A percentile compares a stretch with the other conserved stretches of the same genome.
Conservation (phyloP, 2,113 vertebrate genomes). For the Osmerus mordax region DNA sequence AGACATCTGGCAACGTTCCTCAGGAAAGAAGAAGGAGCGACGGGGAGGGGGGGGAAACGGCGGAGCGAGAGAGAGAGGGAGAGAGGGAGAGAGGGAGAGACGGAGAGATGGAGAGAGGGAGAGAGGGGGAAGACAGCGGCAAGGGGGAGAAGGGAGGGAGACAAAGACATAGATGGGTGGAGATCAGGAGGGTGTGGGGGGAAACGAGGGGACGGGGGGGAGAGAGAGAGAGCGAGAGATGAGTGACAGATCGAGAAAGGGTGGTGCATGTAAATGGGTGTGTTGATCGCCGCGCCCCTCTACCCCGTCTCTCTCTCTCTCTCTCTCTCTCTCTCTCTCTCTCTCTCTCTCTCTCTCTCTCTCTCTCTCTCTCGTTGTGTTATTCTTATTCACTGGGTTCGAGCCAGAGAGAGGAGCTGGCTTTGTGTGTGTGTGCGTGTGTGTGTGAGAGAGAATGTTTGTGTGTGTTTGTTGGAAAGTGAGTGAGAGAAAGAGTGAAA, state of each 20-base stretch:
- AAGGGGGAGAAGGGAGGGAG: slow-evolving; percentile 10
- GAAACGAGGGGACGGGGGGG: slow-evolving; percentile 42
- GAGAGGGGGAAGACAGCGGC: too few relatives aligned
- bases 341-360: too few relatives aligned
- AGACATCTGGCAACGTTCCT: slow-evolving; percentile 46
- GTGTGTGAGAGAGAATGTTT: background rate
- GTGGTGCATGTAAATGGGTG: slow-evolving; percentile 28
- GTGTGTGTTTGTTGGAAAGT: slow-evolving; percentile 6
- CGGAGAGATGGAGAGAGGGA: too few relatives aligned
- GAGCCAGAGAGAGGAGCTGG: background rate
- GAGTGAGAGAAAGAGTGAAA: slow-evolving; percentile 37
- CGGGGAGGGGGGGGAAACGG: too few relatives aligned
- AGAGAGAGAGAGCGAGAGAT: background rate
- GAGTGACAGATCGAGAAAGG: slow-evolving; percentile 18
- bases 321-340: slow-evolving; percentile 2
- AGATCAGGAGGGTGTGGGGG: slow-evolving; percentile 27
- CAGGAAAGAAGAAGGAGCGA: slow-evolving; percentile 10
- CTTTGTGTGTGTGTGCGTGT: slow-evolving; percentile 5
- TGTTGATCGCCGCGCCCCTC: slow-evolving; percentile 26
- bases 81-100: slow-evolving; percentile 39
- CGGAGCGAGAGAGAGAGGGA: slow-evolving; percentile 51
- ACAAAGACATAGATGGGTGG: too few relatives aligned
- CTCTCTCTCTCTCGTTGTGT: too few relatives aligned
- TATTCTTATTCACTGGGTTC: background rate
- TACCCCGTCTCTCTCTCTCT: too few relatives aligned